Base-by-base conservation (phyloP, 1,140 invertebrate species). In the Rhopalosiphum maidis region DNA sequence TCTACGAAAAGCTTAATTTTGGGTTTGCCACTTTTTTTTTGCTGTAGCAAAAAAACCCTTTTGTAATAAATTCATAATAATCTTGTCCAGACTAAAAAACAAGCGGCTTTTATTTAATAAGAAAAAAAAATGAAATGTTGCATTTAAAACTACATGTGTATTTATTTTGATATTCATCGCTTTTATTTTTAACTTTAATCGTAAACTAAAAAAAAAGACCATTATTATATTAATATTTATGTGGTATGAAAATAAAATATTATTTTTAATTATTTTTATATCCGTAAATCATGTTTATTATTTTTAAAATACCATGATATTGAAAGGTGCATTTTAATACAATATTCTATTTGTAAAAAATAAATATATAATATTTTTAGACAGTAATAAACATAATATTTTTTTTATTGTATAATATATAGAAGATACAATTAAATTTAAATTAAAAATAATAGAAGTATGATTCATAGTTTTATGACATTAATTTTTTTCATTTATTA, bases 1-100 rank as follows among this genome's bases (percentile, higher is more conserved):
- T 93, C 77, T 86, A 93, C 55, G 25, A 85, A 93, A 86, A 54
- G 91, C 77, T 93, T 93, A 93, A 93, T 93, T 85, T 83, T 22
- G 48, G 91, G 77, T 93, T 91, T 51, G 48, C 43, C 77, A 93
- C 82, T 91, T 91, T 91, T 91, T 91, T 90, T 90, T 77, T 77
- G 15, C 37, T 35, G 21, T 30, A 51, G n/a, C 25, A 92, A 92
- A 82, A 82, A 91, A 82, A 92, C 37, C 89, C 18, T 90, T 90
- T 90, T 90, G 89, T 43, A 90, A 90, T 90, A 90, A 90, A 90
- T 90, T 90, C 25, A 68, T 90, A 90, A 90, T 90, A 90, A 90
- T 90, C 54, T 90, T 43, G 23, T n/a, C 23, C 35, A 90, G 18
- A 60, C 88, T 37, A 90, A 90, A 90, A 90, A 68, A 25, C 51